These are phyloP conservation scores for Antechinus flavipes DNA, from an alignment of 2,113 vertebrate genomes.

Conservation along the genomic window DNA sequence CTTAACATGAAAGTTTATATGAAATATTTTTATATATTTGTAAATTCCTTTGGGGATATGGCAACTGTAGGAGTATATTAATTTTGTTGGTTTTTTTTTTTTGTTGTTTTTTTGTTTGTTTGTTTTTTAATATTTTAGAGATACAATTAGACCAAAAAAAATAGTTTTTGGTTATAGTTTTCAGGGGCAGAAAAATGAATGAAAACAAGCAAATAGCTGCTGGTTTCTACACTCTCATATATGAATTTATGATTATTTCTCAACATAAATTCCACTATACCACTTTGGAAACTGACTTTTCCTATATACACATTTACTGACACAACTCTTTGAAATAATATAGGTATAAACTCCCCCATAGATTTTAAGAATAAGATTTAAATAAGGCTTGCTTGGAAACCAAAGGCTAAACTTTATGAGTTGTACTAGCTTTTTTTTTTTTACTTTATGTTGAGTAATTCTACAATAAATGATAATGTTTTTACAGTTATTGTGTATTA, in stretches of 20 bases:
- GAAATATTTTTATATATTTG: conserved; percentile 23
- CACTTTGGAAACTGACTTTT: background rate
- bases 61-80: background rate
- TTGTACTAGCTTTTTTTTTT: conserved; percentile 12
- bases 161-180: conserved; percentile 47
- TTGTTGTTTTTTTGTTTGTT: background rate
- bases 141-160: background rate
- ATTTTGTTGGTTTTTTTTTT: background rate
- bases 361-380: background rate
- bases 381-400: background rate
- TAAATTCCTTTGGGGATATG: conserved; percentile 36
- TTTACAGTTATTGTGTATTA: background rate
- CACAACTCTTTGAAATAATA: background rate
- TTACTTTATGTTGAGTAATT: background rate
- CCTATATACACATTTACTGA: background rate
- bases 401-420: background rate
- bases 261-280: conserved; percentile 22
- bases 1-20: conserved; percentile 50
- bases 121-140: background rate
- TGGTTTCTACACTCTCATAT: background rate
- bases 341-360: background rate
- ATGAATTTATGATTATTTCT: conserved; percentile 37
- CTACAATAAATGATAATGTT: background rate
- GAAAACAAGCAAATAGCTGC: background rate
- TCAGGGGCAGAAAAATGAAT: conserved; percentile 49